Conservation (phyloP, 2,888 invertebrate genomes). For the Drosophila neutralis region DNA sequence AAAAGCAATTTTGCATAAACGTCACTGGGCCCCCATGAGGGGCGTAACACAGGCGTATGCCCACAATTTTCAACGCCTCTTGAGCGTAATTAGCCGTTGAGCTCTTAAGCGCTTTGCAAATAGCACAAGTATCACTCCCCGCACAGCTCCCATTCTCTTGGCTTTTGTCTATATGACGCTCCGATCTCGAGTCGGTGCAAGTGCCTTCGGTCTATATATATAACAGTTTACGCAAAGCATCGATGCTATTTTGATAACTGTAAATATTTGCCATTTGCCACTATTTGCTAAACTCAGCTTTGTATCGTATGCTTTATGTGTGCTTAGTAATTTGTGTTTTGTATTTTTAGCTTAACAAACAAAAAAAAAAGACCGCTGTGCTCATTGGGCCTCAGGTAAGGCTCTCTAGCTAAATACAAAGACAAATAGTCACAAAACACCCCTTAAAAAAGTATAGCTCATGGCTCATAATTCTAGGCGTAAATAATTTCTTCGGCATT, state of each 20-base stretch:
- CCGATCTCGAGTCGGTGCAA: conserved; percentile 13
- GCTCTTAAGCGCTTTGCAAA: conserved; percentile 71
- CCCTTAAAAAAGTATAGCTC: conserved; percentile 16
- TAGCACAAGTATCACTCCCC: conserved; percentile 31
- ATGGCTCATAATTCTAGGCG: conserved; percentile 1
- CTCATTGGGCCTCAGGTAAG: conserved; percentile 29
- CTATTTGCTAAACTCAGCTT: conserved; percentile 57
- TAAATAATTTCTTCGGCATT: conserved; percentile 58
- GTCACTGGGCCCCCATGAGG: conserved; percentile 46
- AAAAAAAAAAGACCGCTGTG: neutral
- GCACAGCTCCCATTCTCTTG: neutral
- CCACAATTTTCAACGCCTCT: conserved; percentile 79
- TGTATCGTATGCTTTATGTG: conserved; percentile 28
- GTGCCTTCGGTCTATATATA: conserved; percentile 58
- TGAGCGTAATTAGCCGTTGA: conserved; percentile 78
- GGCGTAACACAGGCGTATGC: conserved; percentile 1
- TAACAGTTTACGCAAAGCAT: conserved; percentile 64
- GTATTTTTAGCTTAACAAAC: conserved; percentile 35
- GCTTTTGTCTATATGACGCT: neutral
- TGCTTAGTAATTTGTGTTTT: conserved; percentile 40
- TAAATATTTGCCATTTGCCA: conserved; percentile 73
- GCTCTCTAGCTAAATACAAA: conserved; percentile 45
- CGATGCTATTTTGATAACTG: conserved; percentile 77
- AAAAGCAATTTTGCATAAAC: conserved; percentile 75
- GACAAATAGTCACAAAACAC: conserved; percentile 47